phyloP scores from a whole-genome alignment of 2,888 invertebrate genomes.

The Craniophora ligustri region DNA sequence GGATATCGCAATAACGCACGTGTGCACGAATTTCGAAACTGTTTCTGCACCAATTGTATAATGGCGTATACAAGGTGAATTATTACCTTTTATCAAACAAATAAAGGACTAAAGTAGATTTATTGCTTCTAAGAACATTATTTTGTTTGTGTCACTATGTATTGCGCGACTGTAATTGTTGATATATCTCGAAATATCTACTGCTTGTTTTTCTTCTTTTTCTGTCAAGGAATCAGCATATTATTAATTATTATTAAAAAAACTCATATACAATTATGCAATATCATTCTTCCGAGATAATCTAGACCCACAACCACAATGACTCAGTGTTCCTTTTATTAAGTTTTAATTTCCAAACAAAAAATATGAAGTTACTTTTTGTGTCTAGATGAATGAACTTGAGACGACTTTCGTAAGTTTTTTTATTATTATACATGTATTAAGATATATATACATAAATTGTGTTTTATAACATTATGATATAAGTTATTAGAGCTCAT shows the following conservation, averaged over 20 bases:
- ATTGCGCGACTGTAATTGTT: slow-evolving; percentile 1
- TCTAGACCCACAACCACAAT: background rate
- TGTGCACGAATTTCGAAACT: slow-evolving; percentile 49
- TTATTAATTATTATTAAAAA: no score
- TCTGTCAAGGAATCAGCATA: no score
- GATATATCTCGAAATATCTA: slow-evolving; percentile 24
- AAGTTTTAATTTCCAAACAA: slow-evolving; percentile 20
- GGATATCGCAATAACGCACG: slow-evolving; percentile 51
- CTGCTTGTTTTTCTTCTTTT: no score
- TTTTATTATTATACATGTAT: no score
- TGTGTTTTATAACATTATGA: no score
- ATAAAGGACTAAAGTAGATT: slow-evolving; percentile 43
- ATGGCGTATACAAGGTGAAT: slow-evolving; percentile 26
- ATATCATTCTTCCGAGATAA: background rate
- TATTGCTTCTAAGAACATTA: slow-evolving; percentile 18
- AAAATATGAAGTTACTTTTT: slow-evolving; percentile 18
- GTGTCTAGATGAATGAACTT: slow-evolving; percentile 23
- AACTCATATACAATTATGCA: background rate
- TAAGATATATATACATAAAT: no score
- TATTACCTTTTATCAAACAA: slow-evolving; percentile 46
- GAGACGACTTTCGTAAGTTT: slow-evolving; percentile 25
- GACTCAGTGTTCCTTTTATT: slow-evolving; percentile 5
- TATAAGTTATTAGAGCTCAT: no score
- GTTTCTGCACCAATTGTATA: slow-evolving; percentile 28
- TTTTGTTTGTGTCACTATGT: slow-evolving; percentile 19